phyloP scores from a whole-genome alignment of 2,888 invertebrate genomes.

The Napeogenes inachia region DNA sequence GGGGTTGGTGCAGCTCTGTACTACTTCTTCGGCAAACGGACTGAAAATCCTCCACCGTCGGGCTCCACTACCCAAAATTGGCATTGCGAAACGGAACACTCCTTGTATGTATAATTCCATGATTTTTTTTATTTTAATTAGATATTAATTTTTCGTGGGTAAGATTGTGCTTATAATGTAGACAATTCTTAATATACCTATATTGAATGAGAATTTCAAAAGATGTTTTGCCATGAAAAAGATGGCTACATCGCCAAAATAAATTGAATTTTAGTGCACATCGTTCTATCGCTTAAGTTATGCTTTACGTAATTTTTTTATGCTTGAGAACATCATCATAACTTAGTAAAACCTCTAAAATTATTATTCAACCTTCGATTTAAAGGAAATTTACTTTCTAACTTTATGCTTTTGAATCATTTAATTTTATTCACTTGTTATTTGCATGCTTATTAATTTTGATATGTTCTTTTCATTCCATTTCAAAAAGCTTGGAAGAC shows the following conservation, averaged over 20 bases:
- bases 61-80: slow-evolving; percentile 55
- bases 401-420: neutral
- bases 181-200: too few relatives aligned
- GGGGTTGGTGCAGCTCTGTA: slow-evolving; percentile 68
- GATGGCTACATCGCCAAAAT: too few relatives aligned
- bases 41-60: slow-evolving; percentile 49
- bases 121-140: neutral
- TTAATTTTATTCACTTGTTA: neutral
- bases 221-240: too few relatives aligned
- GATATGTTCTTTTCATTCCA: slow-evolving; percentile 22
- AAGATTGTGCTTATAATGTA: neutral
- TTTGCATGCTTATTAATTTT: slow-evolving; percentile 12
- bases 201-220: too few relatives aligned
- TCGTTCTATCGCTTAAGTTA: too few relatives aligned
- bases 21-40: slow-evolving; percentile 61
- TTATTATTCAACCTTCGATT: too few relatives aligned
- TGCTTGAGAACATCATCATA: too few relatives aligned
- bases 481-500: slow-evolving; percentile 16
- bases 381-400: too few relatives aligned
- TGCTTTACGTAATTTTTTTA: too few relatives aligned
- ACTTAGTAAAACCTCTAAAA: too few relatives aligned
- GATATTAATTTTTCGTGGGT: neutral
- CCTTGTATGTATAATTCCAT: slow-evolving; percentile 32
- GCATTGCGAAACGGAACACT: slow-evolving; percentile 41
- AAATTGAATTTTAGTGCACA: too few relatives aligned